A percentile compares a stretch with the other conserved stretches of the same genome.
Conservation (phyloP, 2,888 invertebrate genomes). For the Oligia fasciuncula region DNA sequence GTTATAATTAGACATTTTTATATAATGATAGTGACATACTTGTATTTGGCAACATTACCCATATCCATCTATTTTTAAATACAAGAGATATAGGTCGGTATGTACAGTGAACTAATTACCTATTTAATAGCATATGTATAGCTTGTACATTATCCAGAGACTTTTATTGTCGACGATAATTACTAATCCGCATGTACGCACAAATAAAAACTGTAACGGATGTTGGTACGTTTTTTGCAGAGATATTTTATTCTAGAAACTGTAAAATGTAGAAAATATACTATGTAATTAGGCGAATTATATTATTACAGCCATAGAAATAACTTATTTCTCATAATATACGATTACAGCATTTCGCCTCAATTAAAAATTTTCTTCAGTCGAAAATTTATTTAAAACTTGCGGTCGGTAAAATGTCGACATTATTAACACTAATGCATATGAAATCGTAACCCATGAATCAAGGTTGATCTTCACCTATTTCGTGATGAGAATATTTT, state of each 20-base stretch:
- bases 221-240: constrained; percentile 41
- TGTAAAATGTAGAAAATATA: constrained; percentile 39
- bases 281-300: constrained; percentile 35
- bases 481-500: constrained; percentile 44
- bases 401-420: constrained; percentile 1
- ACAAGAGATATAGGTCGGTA: constrained; percentile 39
- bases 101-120: constrained; percentile 45
- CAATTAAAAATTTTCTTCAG: constrained; percentile 6
- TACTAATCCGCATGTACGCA: constrained; percentile 24
- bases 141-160: constrained; percentile 35
- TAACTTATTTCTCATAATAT: no score
- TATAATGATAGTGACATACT: constrained; percentile 61
- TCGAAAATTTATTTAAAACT: constrained; percentile 10
- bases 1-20: constrained; percentile 56
- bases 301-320: neutral
- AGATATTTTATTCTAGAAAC: constrained; percentile 34
- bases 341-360: neutral
- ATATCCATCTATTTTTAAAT: constrained; percentile 56
- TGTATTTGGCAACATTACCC: constrained; percentile 64
- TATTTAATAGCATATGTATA: constrained; percentile 32
- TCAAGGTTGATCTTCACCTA: constrained; percentile 18
- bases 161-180: constrained; percentile 43
- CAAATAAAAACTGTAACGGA: constrained; percentile 49
- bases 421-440: constrained; percentile 25
- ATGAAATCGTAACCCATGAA: constrained; percentile 23